A percentile compares a stretch with the other conserved stretches of the same genome.
phyloP scores from a whole-genome alignment of 2,888 invertebrate species.

The Uloborus plumipes region DNA sequence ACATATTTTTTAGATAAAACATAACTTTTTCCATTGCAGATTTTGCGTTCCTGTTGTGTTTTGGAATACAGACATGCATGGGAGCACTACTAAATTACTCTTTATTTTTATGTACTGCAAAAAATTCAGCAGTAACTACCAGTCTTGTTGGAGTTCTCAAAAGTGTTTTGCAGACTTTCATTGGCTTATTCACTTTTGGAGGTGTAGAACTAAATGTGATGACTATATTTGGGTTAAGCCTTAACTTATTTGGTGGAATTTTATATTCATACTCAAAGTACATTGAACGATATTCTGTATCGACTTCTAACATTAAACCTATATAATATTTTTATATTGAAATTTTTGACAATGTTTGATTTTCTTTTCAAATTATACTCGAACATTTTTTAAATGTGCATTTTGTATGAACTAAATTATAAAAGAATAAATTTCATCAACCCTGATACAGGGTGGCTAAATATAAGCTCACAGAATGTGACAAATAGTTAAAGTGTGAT shows the following conservation, averaged over 20 bases:
- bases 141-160: constrained; percentile 72
- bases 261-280: constrained; percentile 72
- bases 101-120: constrained; percentile 72
- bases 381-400: no score
- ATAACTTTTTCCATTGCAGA: constrained; percentile 62
- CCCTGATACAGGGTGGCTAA: no score
- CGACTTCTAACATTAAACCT: neutral
- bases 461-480: no score
- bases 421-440: no score
- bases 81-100: constrained; percentile 72
- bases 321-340: constrained; percentile 18
- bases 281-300: constrained; percentile 66
- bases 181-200: constrained; percentile 73
- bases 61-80: constrained; percentile 69
- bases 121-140: constrained; percentile 73
- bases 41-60: constrained; percentile 69
- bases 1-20: no score
- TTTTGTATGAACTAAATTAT: no score
- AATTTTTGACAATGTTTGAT: no score
- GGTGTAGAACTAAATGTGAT: constrained; percentile 70
- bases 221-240: constrained; percentile 70
- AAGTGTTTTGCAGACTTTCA: constrained; percentile 71
- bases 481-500: no score
- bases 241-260: constrained; percentile 71
- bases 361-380: no score